Percentiles rank a stretch among this genome's conserved stretches.
Conservation (phyloP, 1,140 invertebrate genomes). For the Drosophila navojoa region DNA sequence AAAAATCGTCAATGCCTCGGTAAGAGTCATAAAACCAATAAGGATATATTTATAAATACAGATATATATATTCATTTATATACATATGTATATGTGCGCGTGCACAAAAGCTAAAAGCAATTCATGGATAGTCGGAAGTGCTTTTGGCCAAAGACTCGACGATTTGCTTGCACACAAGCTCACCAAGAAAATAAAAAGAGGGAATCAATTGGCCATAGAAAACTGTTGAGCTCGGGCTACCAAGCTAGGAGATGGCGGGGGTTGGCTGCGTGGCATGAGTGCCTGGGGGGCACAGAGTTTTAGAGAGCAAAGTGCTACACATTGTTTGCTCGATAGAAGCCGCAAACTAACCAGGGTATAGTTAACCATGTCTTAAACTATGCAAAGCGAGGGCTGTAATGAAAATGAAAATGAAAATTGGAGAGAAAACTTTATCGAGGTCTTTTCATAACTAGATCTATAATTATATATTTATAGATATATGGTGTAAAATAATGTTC, state of each 20-base stretch:
- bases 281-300: neutral
- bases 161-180: conserved; percentile 73
- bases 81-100: neutral
- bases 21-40: neutral
- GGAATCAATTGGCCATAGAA: conserved; percentile 55
- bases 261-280: neutral
- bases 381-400: neutral
- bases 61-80: neutral
- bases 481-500: no score
- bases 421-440: no score
- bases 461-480: no score
- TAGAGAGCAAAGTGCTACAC: conserved; percentile 5
- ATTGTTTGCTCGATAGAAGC: conserved; percentile 33
- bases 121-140: conserved; percentile 1
- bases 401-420: no score
- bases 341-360: conserved; percentile 33
- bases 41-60: neutral
- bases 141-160: conserved; percentile 17
- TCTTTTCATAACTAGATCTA: no score
- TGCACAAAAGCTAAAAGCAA: conserved; percentile 24
- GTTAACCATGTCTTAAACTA: conserved; percentile 28
- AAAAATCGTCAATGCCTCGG: conserved; percentile 25
- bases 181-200: conserved; percentile 49
- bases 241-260: neutral
- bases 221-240: conserved; percentile 22